Evolutionary conservation across 2,113 vertebrate species (phyloP).

Genomic region (Panthera tigris): DNA sequence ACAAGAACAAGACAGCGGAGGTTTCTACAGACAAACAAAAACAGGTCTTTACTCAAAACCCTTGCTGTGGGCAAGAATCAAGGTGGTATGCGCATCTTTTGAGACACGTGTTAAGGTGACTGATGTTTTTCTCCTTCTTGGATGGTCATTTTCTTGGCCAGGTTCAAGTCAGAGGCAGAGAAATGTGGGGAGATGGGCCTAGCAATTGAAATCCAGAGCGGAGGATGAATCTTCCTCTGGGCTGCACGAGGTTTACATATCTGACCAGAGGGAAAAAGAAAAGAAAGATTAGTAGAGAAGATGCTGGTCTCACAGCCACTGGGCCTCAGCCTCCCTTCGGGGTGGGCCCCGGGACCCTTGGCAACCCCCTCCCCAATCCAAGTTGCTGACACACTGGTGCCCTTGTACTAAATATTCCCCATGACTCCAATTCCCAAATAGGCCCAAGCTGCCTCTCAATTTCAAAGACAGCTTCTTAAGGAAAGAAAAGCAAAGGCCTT

Average conservation of each 20-base stretch:
- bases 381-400: neutral
- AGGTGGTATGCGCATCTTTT: conserved; percentile 83
- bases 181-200: neutral
- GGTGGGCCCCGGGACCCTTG: neutral
- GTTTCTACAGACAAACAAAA: conserved; percentile 52
- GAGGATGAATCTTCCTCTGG: conserved; percentile 78
- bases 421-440: neutral
- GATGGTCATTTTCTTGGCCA: conserved; percentile 7
- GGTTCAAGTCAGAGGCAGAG: neutral
- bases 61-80: neutral
- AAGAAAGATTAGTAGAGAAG: neutral
- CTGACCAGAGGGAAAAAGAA: conserved; percentile 81
- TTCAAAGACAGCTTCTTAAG: conserved; percentile 33
- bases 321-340: neutral
- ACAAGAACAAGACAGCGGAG: conserved; percentile 56
- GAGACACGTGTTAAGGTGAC: conserved; percentile 83
- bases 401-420: neutral
- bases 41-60: conserved; percentile 52
- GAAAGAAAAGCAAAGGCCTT: neutral
- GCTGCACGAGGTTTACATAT: conserved; percentile 84
- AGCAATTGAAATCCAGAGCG: conserved; percentile 67
- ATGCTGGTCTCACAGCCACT: neutral
- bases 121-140: conserved; percentile 60
- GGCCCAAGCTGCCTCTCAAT: neutral
- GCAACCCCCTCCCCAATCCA: neutral